Conservation (phyloP, 2,113 vertebrate genomes). For the Semnornis frantzii region DNA sequence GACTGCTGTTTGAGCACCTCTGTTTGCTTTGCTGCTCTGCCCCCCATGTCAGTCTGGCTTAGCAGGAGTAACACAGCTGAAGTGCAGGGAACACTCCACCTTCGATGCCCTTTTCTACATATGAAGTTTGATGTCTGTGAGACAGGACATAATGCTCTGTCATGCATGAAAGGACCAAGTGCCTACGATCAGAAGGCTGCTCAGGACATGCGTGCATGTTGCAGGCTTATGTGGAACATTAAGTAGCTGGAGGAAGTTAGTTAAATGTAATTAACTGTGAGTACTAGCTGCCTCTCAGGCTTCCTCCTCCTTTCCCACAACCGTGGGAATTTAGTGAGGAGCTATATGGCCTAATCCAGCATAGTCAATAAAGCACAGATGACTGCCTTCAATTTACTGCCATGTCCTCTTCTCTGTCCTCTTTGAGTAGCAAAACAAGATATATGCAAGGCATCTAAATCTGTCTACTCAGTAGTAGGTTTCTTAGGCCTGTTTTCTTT, state of each 20-base stretch:
- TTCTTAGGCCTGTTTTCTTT: neutral
- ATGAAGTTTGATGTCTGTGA: neutral
- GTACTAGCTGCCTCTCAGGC: neutral
- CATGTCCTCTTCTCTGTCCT: neutral
- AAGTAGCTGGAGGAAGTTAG: neutral
- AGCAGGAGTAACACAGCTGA: neutral
- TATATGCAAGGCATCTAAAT: neutral
- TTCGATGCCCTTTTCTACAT: neutral
- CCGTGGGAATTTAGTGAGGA: neutral
- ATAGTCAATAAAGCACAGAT: neutral
- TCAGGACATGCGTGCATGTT: fast-evolving
- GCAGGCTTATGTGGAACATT: neutral
- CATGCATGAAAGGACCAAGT: fast-evolving
- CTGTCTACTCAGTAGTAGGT: neutral
- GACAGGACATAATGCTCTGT: neutral
- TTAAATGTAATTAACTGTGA: neutral
- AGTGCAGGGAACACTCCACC: neutral
- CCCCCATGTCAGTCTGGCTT: fast-evolving
- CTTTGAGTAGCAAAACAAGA: neutral
- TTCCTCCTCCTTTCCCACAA: neutral
- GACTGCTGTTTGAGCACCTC: neutral
- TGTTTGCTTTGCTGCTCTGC: neutral
- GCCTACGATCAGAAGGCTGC: neutral
- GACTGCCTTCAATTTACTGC: neutral
- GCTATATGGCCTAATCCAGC: neutral